Evolutionary conservation across 2,888 invertebrate genomes (phyloP).

Genomic region (Phalangium opilio): DNA sequence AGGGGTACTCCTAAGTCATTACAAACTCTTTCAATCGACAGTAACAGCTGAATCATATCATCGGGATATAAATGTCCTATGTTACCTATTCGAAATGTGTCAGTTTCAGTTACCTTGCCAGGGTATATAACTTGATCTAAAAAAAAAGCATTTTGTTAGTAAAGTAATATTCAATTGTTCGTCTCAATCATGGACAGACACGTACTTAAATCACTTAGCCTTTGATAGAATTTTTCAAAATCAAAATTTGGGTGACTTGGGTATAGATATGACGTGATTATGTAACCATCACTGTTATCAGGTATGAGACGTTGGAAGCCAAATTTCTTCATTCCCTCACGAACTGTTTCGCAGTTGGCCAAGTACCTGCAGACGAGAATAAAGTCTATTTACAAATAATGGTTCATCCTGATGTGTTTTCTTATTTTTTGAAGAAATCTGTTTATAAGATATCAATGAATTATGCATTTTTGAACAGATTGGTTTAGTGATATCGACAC

Average conservation of each 20-base stretch:
- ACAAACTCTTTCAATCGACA: conserved; percentile 29
- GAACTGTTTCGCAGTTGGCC: conserved; percentile 29
- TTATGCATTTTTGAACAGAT: no score
- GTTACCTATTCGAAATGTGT: conserved; percentile 36
- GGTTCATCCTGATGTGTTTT: no score
- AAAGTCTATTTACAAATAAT: no score
- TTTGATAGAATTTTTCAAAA: conserved; percentile 32
- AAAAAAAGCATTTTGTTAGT: conserved; percentile 12
- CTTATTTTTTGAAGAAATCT: no score
- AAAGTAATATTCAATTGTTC: no score
- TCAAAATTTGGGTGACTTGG: conserved; percentile 32
- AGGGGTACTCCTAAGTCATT: conserved; percentile 30
- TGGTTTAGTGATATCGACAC: no score
- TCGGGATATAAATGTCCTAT: conserved; percentile 33
- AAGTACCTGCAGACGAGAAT: conserved; percentile 28
- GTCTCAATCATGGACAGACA: no score
- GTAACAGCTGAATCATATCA: conserved; percentile 31
- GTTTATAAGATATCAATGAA: no score
- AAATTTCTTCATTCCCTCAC: conserved; percentile 31
- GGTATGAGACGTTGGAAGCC: conserved; percentile 32
- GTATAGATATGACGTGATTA: conserved; percentile 34
- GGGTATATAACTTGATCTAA: conserved; percentile 36
- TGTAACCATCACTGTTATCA: conserved; percentile 28
- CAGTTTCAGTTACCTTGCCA: conserved; percentile 33
- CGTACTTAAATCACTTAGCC: conserved; percentile 31